Evolutionary conservation across 2,113 vertebrate species (phyloP).

Genomic region (Haplotaxodon microlepis): DNA sequence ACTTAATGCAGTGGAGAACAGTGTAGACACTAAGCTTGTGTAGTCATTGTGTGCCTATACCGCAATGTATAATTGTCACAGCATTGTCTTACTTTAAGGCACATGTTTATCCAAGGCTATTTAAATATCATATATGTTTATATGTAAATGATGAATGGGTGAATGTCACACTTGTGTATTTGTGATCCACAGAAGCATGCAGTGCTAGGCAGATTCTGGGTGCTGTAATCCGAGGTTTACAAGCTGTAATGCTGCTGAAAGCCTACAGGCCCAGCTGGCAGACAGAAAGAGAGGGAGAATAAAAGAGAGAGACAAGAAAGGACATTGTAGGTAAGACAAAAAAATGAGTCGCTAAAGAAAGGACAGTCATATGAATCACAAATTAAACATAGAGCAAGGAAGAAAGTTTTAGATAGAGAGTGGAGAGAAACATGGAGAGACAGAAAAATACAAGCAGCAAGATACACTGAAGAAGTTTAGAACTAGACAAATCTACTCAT

Average conservation of each 20-base stretch:
- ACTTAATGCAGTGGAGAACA: not conserved
- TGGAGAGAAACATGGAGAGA: not conserved
- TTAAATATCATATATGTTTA: constrained; percentile 1
- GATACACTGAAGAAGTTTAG: not conserved
- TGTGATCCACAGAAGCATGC: constrained; percentile 58
- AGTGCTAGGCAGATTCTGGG: constrained; percentile 44
- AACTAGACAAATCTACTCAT: not conserved
- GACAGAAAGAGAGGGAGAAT: constrained; percentile 15
- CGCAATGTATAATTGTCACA: not conserved
- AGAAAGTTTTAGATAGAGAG: not conserved
- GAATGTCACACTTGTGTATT: constrained; percentile 42
- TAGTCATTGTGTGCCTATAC: not conserved
- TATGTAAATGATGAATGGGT: not conserved
- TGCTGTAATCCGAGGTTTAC: constrained; percentile 71
- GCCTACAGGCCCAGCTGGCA: constrained; percentile 62
- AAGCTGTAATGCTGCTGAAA: constrained; percentile 66
- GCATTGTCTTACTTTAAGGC: not conserved
- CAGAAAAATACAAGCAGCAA: not conserved
- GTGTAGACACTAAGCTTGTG: not conserved
- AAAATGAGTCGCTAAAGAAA: not conserved
- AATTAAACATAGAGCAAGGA: not conserved
- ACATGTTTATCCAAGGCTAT: not conserved
- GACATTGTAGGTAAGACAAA: constrained; percentile 3
- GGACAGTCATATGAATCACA: not conserved
- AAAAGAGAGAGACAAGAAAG: not conserved